Evolutionary conservation across 2,797 vertebrate species (phyloP).

Genomic region (Diplodus sargus): DNA sequence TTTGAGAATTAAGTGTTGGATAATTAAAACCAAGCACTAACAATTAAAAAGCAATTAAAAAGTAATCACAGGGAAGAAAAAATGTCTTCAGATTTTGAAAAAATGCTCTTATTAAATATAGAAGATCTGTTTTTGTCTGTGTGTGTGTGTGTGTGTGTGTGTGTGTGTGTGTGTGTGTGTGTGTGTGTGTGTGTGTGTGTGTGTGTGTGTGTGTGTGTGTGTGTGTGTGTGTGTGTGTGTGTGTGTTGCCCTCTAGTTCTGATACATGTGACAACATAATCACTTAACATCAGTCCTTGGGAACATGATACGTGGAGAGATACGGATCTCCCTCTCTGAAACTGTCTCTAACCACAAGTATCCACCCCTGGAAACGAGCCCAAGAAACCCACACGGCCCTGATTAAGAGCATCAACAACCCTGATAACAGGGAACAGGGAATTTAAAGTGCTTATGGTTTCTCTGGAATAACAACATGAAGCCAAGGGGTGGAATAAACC

Average conservation of each 20-base stretch:
- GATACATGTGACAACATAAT: constrained; percentile 34
- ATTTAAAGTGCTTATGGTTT: constrained; percentile 24
- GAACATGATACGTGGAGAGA: constrained; percentile 31
- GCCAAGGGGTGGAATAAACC: not conserved
- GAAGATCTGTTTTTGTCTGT: constrained; percentile 4
- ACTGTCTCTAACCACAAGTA: constrained; percentile 12
- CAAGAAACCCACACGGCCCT: constrained; percentile 13
- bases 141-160: too few species aligned
- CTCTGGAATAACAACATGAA: not conserved
- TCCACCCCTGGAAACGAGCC: constrained; percentile 37
- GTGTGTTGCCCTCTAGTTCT: not conserved
- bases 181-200: too few species aligned
- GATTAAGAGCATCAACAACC: constrained; percentile 38
- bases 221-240: not conserved
- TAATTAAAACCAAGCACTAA: constrained; percentile 29
- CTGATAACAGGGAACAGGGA: constrained; percentile 2
- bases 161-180: too few species aligned
- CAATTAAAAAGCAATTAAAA: constrained; percentile 41
- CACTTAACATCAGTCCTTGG: not conserved
- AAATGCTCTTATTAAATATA: not conserved
- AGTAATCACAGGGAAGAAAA: constrained; percentile 7
- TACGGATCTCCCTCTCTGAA: constrained; percentile 40
- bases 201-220: too few species aligned
- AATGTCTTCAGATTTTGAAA: not conserved
- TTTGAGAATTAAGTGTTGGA: constrained; percentile 17